These are phyloP conservation scores for Poeciliopsis turneri DNA, from an alignment of 2,797 vertebrate species.

Conservation along the genomic window DNA sequence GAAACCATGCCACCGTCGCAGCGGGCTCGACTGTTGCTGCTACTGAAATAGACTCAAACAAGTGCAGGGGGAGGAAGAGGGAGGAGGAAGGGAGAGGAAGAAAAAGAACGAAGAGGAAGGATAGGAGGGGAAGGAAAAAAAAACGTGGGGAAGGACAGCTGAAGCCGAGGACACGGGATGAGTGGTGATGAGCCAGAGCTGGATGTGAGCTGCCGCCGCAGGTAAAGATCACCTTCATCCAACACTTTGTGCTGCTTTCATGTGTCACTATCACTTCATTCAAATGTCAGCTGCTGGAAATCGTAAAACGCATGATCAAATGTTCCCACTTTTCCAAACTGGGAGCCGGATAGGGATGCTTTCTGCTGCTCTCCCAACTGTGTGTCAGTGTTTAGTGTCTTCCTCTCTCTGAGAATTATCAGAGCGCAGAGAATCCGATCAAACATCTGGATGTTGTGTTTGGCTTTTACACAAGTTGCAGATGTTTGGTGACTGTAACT, in stretches of 20 bases:
- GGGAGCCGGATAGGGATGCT: neutral
- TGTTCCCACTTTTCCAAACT: conserved; percentile 9
- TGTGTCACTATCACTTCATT: neutral
- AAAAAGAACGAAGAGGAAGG: conserved; percentile 23
- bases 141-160: conserved; percentile 59
- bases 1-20: conserved; percentile 82
- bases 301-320: neutral
- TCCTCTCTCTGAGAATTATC: conserved; percentile 38
- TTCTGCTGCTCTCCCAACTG: conserved; percentile 11
- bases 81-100: conserved; percentile 32
- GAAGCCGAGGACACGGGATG: conserved; percentile 77
- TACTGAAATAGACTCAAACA: conserved; percentile 85
- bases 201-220: conserved; percentile 79
- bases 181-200: conserved; percentile 74
- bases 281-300: neutral
- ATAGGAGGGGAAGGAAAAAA: conserved; percentile 19
- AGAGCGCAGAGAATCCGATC: conserved; percentile 42
- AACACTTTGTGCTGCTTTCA: conserved; percentile 7
- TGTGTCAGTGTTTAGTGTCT: conserved; percentile 16
- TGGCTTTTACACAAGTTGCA: conserved; percentile 33
- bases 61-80: conserved; percentile 68
- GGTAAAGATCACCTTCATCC: conserved; percentile 73
- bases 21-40: conserved; percentile 76
- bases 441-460: conserved; percentile 22
- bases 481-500: conserved; percentile 44